A percentile compares a stretch with the other conserved stretches of the same genome.
Evolutionary conservation across 2,797 vertebrate genomes (phyloP).

Genomic region (Ibycter americanus): DNA sequence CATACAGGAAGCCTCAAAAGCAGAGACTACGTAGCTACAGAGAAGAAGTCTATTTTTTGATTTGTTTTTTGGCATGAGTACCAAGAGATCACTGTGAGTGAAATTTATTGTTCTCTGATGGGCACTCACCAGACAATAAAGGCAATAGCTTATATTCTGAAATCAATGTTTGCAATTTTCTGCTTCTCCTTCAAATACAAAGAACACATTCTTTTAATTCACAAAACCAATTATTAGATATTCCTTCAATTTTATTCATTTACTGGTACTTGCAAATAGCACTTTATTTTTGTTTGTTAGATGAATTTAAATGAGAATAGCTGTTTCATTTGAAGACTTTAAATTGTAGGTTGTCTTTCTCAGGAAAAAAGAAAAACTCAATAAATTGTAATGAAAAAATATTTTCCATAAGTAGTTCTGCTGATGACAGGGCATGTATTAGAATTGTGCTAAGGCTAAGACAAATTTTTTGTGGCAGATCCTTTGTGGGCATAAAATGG

Average conservation of each 20-base stretch:
- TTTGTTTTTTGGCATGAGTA: not conserved
- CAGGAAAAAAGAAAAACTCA: not conserved
- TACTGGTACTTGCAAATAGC: not conserved
- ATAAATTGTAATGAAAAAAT: not conserved
- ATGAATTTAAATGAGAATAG: not conserved
- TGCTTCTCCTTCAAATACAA: slow-evolving; percentile 14
- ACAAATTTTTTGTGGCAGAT: not conserved
- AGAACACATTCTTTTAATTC: slow-evolving; percentile 19
- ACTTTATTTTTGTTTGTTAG: slow-evolving; percentile 17
- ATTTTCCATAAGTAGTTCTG: not conserved
- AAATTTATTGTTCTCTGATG: not conserved
- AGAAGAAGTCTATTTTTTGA: not conserved
- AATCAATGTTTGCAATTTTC: slow-evolving; percentile 52
- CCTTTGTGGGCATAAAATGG: not conserved
- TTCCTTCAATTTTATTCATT: slow-evolving; percentile 16
- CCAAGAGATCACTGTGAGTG: not conserved
- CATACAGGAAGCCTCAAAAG: not conserved
- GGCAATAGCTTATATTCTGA: slow-evolving; percentile 14
- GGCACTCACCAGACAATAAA: not conserved
- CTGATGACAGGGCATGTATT: not conserved
- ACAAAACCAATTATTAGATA: slow-evolving; percentile 7
- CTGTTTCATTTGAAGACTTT: not conserved
- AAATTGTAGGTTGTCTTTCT: not conserved
- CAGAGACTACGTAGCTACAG: not conserved
- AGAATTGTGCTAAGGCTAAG: not conserved